phyloP scores from a whole-genome alignment of 1,140 invertebrate genomes.

The Lepidostoma basale region DNA sequence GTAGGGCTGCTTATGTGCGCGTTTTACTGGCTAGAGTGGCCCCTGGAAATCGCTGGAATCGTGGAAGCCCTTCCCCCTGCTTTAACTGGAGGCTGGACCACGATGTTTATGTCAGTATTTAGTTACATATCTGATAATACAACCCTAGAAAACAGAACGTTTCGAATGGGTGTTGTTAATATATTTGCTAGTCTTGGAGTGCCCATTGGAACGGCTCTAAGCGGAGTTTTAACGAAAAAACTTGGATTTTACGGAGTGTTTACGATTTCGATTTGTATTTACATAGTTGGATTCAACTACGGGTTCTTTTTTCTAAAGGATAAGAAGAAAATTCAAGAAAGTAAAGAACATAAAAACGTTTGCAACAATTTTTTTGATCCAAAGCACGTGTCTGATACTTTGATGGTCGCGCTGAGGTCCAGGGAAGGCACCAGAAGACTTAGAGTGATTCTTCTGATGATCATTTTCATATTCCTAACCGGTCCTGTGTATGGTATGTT shows the following conservation, averaged over 20 bases:
- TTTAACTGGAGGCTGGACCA: slow-evolving; percentile 62
- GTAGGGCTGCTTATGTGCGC: slow-evolving; percentile 61
- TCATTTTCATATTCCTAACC: slow-evolving; percentile 56
- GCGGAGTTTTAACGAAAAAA: slow-evolving; percentile 55
- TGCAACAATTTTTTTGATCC: slow-evolving; percentile 56
- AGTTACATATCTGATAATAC: slow-evolving; percentile 66
- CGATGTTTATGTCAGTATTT: slow-evolving; percentile 63
- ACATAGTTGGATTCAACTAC: slow-evolving; percentile 53
- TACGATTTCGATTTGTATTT: slow-evolving; percentile 50
- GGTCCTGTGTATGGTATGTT: slow-evolving; percentile 56
- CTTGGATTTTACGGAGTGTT: slow-evolving; percentile 61
- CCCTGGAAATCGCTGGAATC: slow-evolving; percentile 61
- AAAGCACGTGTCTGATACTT: slow-evolving; percentile 55
- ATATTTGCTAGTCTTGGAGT: slow-evolving; percentile 59
- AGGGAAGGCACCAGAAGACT: slow-evolving; percentile 50
- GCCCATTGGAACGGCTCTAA: slow-evolving; percentile 56
- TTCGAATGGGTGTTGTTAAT: slow-evolving; percentile 63
- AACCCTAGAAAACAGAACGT: slow-evolving; percentile 60
- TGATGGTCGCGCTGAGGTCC: slow-evolving; percentile 55
- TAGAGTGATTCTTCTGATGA: slow-evolving; percentile 57
- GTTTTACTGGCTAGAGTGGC: slow-evolving; percentile 59
- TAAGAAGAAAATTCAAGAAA: slow-evolving; percentile 50
- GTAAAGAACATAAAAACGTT: slow-evolving; percentile 50
- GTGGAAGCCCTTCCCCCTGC: slow-evolving; percentile 62
- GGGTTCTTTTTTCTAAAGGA: slow-evolving; percentile 52